phyloP scores from a whole-genome alignment of 2,797 vertebrate genomes.

The Channa striata region DNA sequence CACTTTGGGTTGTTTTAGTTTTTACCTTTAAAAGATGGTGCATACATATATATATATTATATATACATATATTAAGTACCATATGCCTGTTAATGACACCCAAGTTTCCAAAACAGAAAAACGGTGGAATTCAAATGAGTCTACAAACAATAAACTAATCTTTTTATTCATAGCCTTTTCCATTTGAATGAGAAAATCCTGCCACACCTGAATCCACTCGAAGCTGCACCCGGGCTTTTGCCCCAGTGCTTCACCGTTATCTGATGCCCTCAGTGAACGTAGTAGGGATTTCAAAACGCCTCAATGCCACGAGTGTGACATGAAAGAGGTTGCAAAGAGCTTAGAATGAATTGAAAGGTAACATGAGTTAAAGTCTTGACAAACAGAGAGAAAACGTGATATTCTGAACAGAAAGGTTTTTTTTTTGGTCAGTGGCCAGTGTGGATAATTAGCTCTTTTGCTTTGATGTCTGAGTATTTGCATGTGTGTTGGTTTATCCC shows the following conservation, averaged over 20 bases:
- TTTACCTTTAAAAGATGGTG: not conserved
- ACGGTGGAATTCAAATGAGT: slow-evolving; percentile 7
- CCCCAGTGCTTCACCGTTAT: slow-evolving; percentile 15
- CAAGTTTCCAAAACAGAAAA: not conserved
- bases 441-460: slow-evolving; percentile 54
- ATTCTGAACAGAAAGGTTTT: slow-evolving; percentile 25
- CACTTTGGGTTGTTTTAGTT: not conserved
- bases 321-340: slow-evolving; percentile 15
- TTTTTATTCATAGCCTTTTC: slow-evolving; percentile 47
- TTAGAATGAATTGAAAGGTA: slow-evolving; percentile 20
- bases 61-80: too few species aligned
- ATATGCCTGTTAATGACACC: not conserved
- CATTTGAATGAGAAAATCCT: slow-evolving; percentile 61
- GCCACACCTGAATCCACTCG: slow-evolving; percentile 60
- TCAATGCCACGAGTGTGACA: slow-evolving; percentile 25
- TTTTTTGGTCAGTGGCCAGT: slow-evolving; percentile 46
- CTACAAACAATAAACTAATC: slow-evolving; percentile 13
- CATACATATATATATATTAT: not conserved
- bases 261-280: slow-evolving; percentile 43
- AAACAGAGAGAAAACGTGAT: slow-evolving; percentile 9
- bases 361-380: slow-evolving; percentile 15
- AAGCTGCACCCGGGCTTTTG: slow-evolving; percentile 40
- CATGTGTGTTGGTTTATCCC: slow-evolving; percentile 12
- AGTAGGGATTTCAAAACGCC: slow-evolving; percentile 38
- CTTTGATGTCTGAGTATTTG: slow-evolving; percentile 61